Evolutionary conservation across 2,797 vertebrate genomes (phyloP).

Genomic region (Rhadinocentrus ornatus): DNA sequence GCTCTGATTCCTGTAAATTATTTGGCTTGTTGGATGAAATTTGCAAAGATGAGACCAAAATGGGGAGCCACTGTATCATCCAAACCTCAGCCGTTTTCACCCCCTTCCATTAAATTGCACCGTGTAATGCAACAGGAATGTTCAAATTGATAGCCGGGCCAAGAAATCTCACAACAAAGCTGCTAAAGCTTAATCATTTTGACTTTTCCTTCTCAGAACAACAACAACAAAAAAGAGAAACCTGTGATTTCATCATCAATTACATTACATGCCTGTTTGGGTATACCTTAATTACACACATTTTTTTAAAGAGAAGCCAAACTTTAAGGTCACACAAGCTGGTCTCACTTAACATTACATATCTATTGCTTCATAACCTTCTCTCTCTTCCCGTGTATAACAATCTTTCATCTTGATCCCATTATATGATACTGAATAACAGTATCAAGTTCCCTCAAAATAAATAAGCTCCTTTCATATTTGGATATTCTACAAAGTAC

Average conservation of each 20-base stretch:
- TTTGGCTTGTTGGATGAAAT: slow-evolving; percentile 50
- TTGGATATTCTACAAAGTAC: slow-evolving; percentile 66
- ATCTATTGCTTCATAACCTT: slow-evolving; percentile 66
- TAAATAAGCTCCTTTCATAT: slow-evolving; percentile 74
- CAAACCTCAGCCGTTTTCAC: slow-evolving; percentile 69
- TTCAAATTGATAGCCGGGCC: slow-evolving; percentile 46
- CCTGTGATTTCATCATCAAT: slow-evolving; percentile 60
- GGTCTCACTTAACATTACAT: slow-evolving; percentile 65
- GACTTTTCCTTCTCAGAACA: slow-evolving; percentile 45
- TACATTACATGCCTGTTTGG: slow-evolving; percentile 46
- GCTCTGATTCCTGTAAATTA: slow-evolving; percentile 61
- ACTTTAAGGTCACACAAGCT: slow-evolving; percentile 67
- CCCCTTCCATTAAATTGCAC: slow-evolving; percentile 52
- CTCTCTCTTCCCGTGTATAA: slow-evolving; percentile 56
- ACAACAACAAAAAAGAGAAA: slow-evolving; percentile 37
- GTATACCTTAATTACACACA: slow-evolving; percentile 62
- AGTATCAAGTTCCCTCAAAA: slow-evolving; percentile 74
- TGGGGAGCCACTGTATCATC: slow-evolving; percentile 44
- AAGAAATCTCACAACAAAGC: slow-evolving; percentile 68
- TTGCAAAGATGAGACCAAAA: slow-evolving; percentile 61
- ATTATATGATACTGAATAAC: slow-evolving; percentile 73
- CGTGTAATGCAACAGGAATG: slow-evolving; percentile 62
- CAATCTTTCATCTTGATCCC: slow-evolving; percentile 75
- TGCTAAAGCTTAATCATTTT: slow-evolving; percentile 60
- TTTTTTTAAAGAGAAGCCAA: slow-evolving; percentile 60